Percentiles rank a stretch among this genome's conserved stretches.
These are phyloP conservation scores for Drosophila sordidapex DNA, from an alignment of 2,888 invertebrate species.

Conservation along the genomic window DNA sequence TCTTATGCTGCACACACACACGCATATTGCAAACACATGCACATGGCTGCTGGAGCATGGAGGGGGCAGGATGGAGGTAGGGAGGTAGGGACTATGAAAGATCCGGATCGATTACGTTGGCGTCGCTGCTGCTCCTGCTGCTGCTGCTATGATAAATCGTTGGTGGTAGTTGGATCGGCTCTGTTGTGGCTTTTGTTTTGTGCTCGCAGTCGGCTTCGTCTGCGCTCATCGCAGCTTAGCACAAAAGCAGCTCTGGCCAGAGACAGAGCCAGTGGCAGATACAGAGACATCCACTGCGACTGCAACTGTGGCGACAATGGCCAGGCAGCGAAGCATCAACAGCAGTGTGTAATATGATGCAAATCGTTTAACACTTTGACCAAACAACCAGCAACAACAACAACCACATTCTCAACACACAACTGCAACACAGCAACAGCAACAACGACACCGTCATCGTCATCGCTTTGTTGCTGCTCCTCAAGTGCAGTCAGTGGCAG, in stretches of 20 bases:
- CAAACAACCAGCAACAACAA: slow-evolving; percentile 52
- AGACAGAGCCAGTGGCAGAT: slow-evolving; percentile 18
- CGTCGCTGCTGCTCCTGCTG: slow-evolving; percentile 60
- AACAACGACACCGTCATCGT: slow-evolving; percentile 30
- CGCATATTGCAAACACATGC: slow-evolving; percentile 24
- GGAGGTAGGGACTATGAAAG: slow-evolving; percentile 36
- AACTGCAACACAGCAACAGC: slow-evolving; percentile 20
- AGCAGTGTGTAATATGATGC: slow-evolving; percentile 76
- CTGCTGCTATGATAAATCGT: slow-evolving; percentile 72
- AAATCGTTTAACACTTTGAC: slow-evolving; percentile 80
- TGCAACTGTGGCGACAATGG: slow-evolving; percentile 65
- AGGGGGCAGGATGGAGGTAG: neutral
- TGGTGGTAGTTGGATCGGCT: slow-evolving; percentile 58
- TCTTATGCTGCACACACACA: slow-evolving; percentile 68
- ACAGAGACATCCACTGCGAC: slow-evolving; percentile 11
- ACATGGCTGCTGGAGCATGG: slow-evolving; percentile 1
- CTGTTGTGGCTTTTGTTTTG: slow-evolving; percentile 60
- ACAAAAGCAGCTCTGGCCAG: slow-evolving; percentile 69
- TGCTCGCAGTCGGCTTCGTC: slow-evolving; percentile 37
- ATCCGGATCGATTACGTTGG: slow-evolving; percentile 79
- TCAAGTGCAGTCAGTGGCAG: slow-evolving; percentile 73
- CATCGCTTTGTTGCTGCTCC: slow-evolving; percentile 66
- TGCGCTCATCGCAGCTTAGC: slow-evolving; percentile 59
- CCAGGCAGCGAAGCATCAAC: slow-evolving; percentile 66
- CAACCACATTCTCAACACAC: slow-evolving; percentile 23